Evolutionary conservation across 2,888 invertebrate species (phyloP).

Genomic region (Parnassius glacialis): DNA sequence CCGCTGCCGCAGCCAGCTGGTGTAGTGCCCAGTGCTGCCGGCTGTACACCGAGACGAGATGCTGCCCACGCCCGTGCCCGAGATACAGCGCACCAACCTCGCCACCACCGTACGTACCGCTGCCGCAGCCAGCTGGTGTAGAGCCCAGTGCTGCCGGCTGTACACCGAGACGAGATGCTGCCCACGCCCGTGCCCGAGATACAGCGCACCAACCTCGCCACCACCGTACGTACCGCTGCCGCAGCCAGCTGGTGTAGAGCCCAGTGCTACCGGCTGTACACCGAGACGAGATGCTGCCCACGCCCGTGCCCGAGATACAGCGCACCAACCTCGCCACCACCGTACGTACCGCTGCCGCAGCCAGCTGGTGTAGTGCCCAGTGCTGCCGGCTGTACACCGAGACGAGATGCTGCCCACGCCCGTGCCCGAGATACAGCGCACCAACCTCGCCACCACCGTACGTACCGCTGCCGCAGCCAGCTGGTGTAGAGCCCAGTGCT

Average conservation of each 20-base stretch:
- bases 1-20: too few relatives aligned
- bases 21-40: too few relatives aligned
- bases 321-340: slow-evolving; percentile 98
- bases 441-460: slow-evolving; percentile 96
- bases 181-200: slow-evolving; percentile 99
- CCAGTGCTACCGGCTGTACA: slow-evolving; percentile 96
- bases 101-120: slow-evolving; percentile 88
- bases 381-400: slow-evolving; percentile 96
- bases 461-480: slow-evolving; percentile 27
- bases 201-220: slow-evolving; percentile 98
- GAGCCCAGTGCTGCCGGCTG: too few relatives aligned
- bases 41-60: slow-evolving; percentile 93
- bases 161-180: slow-evolving; percentile 97
- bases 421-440: slow-evolving; percentile 99
- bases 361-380: slow-evolving; percentile 53
- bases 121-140: too few relatives aligned
- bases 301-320: slow-evolving; percentile 99
- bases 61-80: slow-evolving; percentile 98
- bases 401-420: slow-evolving; percentile 99
- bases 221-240: slow-evolving; percentile 82
- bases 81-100: slow-evolving; percentile 98
- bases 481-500: slow-evolving; percentile 80
- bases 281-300: slow-evolving; percentile 99
- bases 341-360: slow-evolving; percentile 49
- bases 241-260: too few relatives aligned